These are phyloP conservation scores for Acromyrmex heyeri DNA, from an alignment of 1,140 invertebrate species.

Conservation along the genomic window DNA sequence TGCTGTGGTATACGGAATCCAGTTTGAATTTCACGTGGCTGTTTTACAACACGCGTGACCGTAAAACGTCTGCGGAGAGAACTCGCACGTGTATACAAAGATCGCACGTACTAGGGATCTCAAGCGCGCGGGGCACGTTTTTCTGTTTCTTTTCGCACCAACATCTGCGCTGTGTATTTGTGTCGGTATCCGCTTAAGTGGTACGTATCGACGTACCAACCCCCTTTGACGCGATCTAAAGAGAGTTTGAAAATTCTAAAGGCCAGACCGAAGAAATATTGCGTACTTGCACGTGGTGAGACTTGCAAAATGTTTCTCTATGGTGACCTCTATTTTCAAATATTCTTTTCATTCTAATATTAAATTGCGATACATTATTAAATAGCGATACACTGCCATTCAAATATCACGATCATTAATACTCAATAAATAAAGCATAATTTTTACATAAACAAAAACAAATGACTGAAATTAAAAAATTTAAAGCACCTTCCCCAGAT, in stretches of 20 bases:
- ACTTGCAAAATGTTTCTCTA: background rate
- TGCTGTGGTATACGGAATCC: constrained; percentile 21
- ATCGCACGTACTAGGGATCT: constrained; percentile 69
- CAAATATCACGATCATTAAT: background rate
- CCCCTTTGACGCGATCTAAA: background rate
- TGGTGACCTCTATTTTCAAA: background rate
- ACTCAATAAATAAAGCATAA: background rate
- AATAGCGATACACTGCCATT: background rate
- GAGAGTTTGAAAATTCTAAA: constrained; percentile 50
- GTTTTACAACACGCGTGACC: constrained; percentile 39
- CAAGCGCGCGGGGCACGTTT: constrained; percentile 30
- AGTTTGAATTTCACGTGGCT: constrained; percentile 27
- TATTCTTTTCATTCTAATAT: background rate
- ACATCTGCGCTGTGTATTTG: constrained; percentile 31
- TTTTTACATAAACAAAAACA: background rate
- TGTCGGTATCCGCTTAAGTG: constrained; percentile 54
- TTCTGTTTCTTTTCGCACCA: constrained; percentile 49
- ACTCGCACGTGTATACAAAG: constrained; percentile 54
- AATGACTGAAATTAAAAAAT: background rate
- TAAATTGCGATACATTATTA: background rate
- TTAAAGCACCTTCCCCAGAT: background rate
- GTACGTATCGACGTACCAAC: constrained; percentile 60
- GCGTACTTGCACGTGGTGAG: background rate
- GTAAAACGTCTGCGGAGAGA: constrained; percentile 11
- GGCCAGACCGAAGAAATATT: constrained; percentile 3